These are phyloP conservation scores for Pandemis corylana DNA, from an alignment of 2,888 invertebrate species.

Conservation along the genomic window DNA sequence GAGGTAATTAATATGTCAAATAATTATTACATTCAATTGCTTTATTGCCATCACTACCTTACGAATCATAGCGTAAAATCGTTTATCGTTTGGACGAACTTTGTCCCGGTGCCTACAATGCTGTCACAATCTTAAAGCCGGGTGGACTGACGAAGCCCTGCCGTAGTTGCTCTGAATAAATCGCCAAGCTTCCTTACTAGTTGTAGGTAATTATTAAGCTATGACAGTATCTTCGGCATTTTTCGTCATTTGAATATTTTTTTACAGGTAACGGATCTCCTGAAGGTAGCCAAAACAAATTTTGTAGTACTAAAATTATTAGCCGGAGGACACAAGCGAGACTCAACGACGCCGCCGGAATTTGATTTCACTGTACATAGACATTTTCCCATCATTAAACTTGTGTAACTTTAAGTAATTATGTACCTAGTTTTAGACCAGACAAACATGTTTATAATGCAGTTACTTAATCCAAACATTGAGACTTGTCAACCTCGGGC, in stretches of 20 bases:
- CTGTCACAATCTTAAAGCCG: too few species aligned
- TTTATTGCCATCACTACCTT: too few species aligned
- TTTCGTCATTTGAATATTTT: neutral
- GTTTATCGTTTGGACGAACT: too few species aligned
- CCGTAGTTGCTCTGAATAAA: too few species aligned
- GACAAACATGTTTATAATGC: neutral
- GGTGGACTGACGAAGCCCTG: too few species aligned
- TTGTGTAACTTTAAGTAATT: constrained; percentile 59
- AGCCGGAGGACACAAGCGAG: constrained; percentile 96
- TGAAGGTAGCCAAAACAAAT: constrained; percentile 97
- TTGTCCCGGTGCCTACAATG: too few species aligned
- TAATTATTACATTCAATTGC: neutral
- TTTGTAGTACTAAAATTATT: constrained; percentile 97
- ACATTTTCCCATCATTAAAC: constrained; percentile 96
- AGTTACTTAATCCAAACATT: too few species aligned
- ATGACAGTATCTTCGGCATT: too few species aligned
- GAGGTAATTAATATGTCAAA: constrained; percentile 83
- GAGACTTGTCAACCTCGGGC: too few species aligned
- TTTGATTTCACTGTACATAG: constrained; percentile 96
- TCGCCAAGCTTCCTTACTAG: too few species aligned
- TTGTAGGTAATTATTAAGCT: too few species aligned
- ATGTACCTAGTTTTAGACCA: neutral
- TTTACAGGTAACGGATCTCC: constrained; percentile 90
- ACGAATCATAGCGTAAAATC: too few species aligned
- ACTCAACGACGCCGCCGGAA: constrained; percentile 92